phyloP scores from a whole-genome alignment of 2,888 invertebrate species.

The Pteria penguin region DNA sequence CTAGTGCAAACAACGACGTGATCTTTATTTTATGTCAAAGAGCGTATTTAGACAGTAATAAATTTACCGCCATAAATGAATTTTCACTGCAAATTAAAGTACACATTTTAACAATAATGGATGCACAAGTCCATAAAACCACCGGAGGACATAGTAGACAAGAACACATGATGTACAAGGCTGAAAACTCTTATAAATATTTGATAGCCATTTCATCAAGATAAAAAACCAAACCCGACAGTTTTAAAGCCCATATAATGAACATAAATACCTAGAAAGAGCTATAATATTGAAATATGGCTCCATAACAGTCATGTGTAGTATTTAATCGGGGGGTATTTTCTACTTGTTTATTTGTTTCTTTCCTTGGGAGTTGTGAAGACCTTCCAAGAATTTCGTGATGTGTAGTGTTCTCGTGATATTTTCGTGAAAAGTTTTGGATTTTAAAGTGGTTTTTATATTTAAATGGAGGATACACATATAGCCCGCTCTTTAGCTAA shows the following conservation, averaged over 20 bases:
- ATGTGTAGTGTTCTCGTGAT: too few species aligned
- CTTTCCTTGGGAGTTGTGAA: too few species aligned
- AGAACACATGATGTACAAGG: background rate
- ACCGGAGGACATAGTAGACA: background rate
- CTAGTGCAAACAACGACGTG: too few species aligned
- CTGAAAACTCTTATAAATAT: slow-evolving; percentile 9
- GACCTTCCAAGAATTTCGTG: too few species aligned
- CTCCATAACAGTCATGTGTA: background rate
- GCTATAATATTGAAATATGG: slow-evolving; percentile 24
- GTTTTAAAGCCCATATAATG: slow-evolving; percentile 24
- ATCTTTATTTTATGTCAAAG: too few species aligned
- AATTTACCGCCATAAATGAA: too few species aligned
- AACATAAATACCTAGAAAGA: slow-evolving; percentile 11
- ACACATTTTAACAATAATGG: background rate
- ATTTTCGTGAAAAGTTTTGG: too few species aligned
- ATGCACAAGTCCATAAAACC: background rate
- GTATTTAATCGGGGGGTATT: background rate
- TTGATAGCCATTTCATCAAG: slow-evolving; percentile 29
- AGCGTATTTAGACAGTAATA: too few species aligned
- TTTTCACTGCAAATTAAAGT: too few species aligned
- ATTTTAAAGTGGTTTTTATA: too few species aligned
- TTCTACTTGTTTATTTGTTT: background rate
- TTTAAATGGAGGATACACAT: too few species aligned
- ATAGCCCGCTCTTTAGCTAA: too few species aligned
- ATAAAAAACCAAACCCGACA: slow-evolving; percentile 30